phyloP scores from a whole-genome alignment of 2,113 vertebrate species.

The Myrmecophaga tridactyla region DNA sequence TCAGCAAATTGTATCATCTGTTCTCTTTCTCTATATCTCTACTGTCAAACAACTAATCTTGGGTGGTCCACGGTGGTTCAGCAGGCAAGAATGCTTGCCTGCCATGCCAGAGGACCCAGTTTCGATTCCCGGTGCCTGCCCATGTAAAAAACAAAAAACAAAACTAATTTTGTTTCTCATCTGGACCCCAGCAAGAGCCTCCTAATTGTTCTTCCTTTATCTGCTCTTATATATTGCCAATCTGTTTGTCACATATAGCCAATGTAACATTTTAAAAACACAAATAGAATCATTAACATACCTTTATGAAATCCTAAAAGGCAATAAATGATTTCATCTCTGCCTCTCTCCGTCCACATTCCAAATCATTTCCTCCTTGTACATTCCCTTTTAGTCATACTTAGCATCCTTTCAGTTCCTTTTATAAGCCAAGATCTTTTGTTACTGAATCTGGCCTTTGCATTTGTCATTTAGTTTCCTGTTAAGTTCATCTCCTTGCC shows the following conservation, averaged over 20 bases:
- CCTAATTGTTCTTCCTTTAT: background rate
- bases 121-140: too few species aligned
- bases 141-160: too few species aligned
- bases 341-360: background rate
- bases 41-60: background rate
- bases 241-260: background rate
- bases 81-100: too few species aligned
- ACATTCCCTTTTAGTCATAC: background rate
- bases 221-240: too few species aligned
- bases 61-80: too few species aligned
- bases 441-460: background rate
- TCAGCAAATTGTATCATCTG: background rate
- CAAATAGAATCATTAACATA: background rate
- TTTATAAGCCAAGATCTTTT: background rate
- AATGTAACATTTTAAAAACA: background rate
- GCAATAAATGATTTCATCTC: background rate
- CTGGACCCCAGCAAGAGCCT: background rate
- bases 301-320: background rate
- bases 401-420: background rate
- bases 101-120: too few species aligned
- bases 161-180: too few species aligned
- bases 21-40: background rate
- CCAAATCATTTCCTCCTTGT: background rate
- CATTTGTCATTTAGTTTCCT: background rate
- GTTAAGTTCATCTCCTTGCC: background rate